A percentile compares a stretch with the other conserved stretches of the same genome.
Evolutionary conservation across 2,888 invertebrate genomes (phyloP).

Genomic region (Oligia latruncula): DNA sequence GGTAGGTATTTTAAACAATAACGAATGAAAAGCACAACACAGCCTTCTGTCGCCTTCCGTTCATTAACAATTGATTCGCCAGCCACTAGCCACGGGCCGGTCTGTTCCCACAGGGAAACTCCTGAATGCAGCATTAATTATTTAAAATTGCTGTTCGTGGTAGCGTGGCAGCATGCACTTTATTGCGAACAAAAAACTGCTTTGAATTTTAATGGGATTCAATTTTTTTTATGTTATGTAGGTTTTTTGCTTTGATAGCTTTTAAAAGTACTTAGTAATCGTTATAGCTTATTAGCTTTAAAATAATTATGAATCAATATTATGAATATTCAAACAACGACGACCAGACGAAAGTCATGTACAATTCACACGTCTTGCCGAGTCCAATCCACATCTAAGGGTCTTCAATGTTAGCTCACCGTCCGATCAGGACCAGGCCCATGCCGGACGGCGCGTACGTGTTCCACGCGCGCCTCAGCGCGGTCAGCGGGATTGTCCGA

Average conservation of each 20-base stretch:
- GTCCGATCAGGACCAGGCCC: too few relatives aligned
- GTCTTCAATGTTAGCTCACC: too few relatives aligned
- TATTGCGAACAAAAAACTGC: slow-evolving; percentile 17
- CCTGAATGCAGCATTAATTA: slow-evolving; percentile 58
- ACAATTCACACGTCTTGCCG: not conserved
- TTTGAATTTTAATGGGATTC: slow-evolving; percentile 10
- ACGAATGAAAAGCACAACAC: slow-evolving; percentile 2
- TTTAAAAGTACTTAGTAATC: not conserved
- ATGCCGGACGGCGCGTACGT: too few relatives aligned
- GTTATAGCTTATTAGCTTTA: not conserved
- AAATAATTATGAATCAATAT: not conserved
- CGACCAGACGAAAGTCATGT: not conserved
- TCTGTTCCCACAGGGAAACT: slow-evolving; percentile 63
- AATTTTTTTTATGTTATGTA: not conserved
- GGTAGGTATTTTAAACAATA: not conserved
- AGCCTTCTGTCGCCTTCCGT: slow-evolving; percentile 20
- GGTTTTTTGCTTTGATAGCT: not conserved
- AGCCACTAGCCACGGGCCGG: slow-evolving; percentile 32
- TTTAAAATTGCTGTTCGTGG: slow-evolving; percentile 46
- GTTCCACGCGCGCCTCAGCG: too few relatives aligned
- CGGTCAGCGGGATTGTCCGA: too few relatives aligned
- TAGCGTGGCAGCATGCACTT: slow-evolving; percentile 39
- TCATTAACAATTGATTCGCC: slow-evolving; percentile 61
- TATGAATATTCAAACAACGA: not conserved
- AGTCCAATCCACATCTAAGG: too few relatives aligned